These are phyloP conservation scores for Ornithoptera alexandrae DNA, from an alignment of 2,888 invertebrate genomes.

Conservation along the genomic window DNA sequence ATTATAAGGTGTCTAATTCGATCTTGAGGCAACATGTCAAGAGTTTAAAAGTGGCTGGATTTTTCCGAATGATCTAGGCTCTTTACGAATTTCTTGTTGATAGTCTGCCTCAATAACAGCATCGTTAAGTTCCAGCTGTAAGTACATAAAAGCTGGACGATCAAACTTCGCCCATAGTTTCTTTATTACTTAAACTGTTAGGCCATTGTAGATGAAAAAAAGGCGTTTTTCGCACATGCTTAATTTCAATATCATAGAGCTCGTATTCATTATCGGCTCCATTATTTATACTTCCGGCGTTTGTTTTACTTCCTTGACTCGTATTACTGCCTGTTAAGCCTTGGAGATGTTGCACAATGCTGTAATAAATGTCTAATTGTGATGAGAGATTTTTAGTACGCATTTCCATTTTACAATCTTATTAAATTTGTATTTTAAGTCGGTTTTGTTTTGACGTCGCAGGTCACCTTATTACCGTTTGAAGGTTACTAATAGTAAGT, in stretches of 20 bases:
- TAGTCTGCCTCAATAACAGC: no score
- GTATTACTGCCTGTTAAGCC: conserved; percentile 41
- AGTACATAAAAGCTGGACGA: no score
- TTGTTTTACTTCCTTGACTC: conserved; percentile 71
- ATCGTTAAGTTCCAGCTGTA: no score
- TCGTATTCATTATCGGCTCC: conserved; percentile 57
- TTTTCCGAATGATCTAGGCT: no score
- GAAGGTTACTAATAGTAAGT: no score
- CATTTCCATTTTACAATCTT: conserved; percentile 44
- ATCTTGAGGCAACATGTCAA: no score
- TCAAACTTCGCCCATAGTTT: no score
- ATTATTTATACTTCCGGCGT: conserved; percentile 73
- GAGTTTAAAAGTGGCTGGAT: no score
- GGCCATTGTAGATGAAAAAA: not conserved
- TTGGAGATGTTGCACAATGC: conserved; percentile 67
- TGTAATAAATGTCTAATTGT: conserved; percentile 71
- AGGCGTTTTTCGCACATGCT: conserved; percentile 5
- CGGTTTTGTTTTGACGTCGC: not conserved
- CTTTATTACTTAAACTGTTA: no score
- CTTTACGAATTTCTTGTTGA: no score
- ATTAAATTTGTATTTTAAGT: conserved; percentile 9
- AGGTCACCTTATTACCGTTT: no score
- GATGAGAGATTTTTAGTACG: conserved; percentile 54
- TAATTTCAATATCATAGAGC: conserved; percentile 12
- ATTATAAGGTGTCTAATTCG: no score